Evolutionary conservation across 2,113 vertebrate species (phyloP), one percentile per base, ranked within the genome.

Genomic region (Mustela lutreola): DNA sequence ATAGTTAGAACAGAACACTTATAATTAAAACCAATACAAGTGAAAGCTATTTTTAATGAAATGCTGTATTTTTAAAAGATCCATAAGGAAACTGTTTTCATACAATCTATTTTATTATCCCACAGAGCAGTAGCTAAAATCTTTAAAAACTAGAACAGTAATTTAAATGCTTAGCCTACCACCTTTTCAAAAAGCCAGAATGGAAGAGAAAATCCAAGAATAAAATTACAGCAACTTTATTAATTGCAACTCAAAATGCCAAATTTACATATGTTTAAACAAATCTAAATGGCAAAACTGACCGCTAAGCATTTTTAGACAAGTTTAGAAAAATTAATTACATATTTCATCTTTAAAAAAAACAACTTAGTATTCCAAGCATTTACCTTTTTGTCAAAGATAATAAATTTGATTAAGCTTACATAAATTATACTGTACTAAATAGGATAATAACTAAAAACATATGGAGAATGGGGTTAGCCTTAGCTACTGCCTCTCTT

Each of bases 321-420:
- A 97, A 97, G 96, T 98, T 93, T 94, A 79, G 96, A 97, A 97
- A 97, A 98, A 98, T 98, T 99, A 98, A 99, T 98, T 98, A 97
- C 93, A 89, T 96, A 97, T 84, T 95, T 98, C 89, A 70, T 97
- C 96, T 95, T 67, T 94, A 94, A 98, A 98, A 98, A 98, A 98
- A 95, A 98, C 94, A 96, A 98, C 96, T 98, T 98, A 98, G 89
- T 97, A 98, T 98, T 98, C 98, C 91, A 94, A 98, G 97, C 98
- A 98, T 97, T 98, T 98, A 92, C 97, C 96, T 97, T 98, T 97
- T 98, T 98, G 98, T 98, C 98, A 98, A 96, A 97, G 97, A 98
- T 98, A 98, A 99, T 98, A 99, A 98, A 98, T 99, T 98, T 99
- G 96, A 98, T 99, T 99, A 99, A 98, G 95, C 95, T 95, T 98